Evolutionary conservation across 2,113 vertebrate genomes (phyloP), one percentile per base, ranked within the genome.

Genomic region (Xerus inauris): DNA sequence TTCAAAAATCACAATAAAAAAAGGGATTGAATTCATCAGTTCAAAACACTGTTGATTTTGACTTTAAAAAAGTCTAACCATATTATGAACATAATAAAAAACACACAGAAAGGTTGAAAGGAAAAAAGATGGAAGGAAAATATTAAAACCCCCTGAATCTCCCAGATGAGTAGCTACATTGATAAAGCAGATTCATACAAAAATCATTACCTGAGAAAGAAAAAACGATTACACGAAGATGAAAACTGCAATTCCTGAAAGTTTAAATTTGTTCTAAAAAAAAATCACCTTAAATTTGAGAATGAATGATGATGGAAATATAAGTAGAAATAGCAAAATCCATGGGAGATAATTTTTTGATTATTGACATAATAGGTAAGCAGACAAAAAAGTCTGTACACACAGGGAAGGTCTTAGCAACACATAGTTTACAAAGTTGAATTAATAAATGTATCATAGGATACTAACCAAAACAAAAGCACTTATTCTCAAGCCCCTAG

Each of bases 21-120:
- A 76, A 84, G 54, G 9, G 47, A 86, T 3, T 35, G 30, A 95
- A 89, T 62, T 69, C 10, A 73, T 40, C 54, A 88, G 77, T 45
- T 94, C 38, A 49, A 45, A 40, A 73, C 49, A 38, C 1, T 62
- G 38, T 26, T 91, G 8, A 88, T 73, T 35, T 84, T 30, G 51
- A 51, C 30, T 94, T 22, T 3, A 73, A 95, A 85, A 83, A 82
- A 28, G 32, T 57, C 14, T 51, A 51, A 51, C 59, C 77, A 86
- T 47, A 69, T 65, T 71, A 10, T 94, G 13, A 89, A 88, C 16
- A 91, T 32, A 62, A 85, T 32, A 82, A 87, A 26, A 47, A 90
- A 91, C 83, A 90, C 28, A 93, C 20, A 84, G 30, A 83, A 88
- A 75, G 64, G 40, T 10, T 89, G n/a, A 67, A 83, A 94, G 51